Conservation (phyloP, 1,140 invertebrate species). For the Bombyx mandarina region DNA sequence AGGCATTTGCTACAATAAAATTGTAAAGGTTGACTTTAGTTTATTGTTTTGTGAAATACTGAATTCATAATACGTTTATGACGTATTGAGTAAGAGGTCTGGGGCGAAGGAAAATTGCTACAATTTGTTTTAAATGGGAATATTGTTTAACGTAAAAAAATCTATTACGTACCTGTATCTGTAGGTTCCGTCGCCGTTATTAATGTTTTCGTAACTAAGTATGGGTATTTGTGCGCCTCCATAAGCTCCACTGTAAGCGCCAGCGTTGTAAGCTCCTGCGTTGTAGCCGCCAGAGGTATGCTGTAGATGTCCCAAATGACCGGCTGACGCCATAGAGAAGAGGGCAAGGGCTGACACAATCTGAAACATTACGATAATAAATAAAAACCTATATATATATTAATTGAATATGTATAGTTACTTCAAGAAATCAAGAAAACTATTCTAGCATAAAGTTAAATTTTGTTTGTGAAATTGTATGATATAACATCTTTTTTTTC, state of each 20-base stretch:
- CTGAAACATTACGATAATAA: constrained; percentile 2
- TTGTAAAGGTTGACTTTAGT: too few relatives aligned
- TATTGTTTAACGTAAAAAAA: too few relatives aligned
- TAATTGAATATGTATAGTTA: background rate
- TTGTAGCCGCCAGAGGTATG: constrained; percentile 5
- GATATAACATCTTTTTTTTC: background rate
- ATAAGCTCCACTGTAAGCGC: constrained; percentile 14
- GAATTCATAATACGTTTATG: too few relatives aligned
- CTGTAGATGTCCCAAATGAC: constrained; percentile 10
- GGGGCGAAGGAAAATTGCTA: too few relatives aligned
- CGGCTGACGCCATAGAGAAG: constrained; percentile 16
- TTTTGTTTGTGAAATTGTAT: background rate
- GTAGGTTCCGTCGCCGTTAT: constrained; percentile 68
- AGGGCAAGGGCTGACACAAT: constrained; percentile 12
- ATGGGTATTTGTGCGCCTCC: constrained; percentile 56
- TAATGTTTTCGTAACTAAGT: constrained; percentile 59
- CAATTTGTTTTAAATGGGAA: too few relatives aligned
- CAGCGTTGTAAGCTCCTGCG: constrained; percentile 6
- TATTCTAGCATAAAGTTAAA: background rate
- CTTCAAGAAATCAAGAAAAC: background rate
- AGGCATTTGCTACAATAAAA: too few relatives aligned
- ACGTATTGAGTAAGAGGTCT: too few relatives aligned
- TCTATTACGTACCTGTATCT: constrained; percentile 34
- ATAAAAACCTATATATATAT: too few relatives aligned
- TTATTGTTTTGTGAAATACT: too few relatives aligned